A percentile compares a stretch with the other conserved stretches of the same genome.
Conservation (phyloP, 2,113 vertebrate species). For the Podiceps cristatus region DNA sequence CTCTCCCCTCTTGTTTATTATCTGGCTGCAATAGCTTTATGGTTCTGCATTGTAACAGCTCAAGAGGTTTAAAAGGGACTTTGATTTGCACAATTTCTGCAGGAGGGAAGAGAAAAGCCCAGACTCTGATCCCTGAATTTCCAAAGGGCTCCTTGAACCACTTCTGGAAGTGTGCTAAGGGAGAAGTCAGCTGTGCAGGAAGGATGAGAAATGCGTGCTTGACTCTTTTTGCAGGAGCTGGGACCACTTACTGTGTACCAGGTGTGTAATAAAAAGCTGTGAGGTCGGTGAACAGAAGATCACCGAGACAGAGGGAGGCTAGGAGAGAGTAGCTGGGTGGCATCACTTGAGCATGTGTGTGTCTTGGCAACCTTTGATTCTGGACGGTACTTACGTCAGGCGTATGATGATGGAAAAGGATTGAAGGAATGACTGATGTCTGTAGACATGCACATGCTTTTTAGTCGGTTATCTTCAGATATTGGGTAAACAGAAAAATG, state of each 20-base stretch:
- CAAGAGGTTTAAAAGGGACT: not conserved
- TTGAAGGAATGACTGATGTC: not conserved
- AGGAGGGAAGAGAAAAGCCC: not conserved
- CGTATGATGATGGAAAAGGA: not conserved
- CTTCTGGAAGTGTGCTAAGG: not conserved
- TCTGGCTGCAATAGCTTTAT: not conserved
- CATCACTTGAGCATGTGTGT: rapidly evolving
- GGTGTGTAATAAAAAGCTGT: rapidly evolving
- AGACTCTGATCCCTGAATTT: not conserved
- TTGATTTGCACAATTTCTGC: not conserved
- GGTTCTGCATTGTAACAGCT: not conserved
- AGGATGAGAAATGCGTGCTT: not conserved
- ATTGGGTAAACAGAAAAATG: not conserved
- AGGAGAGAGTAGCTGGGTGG: not conserved
- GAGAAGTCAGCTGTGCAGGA: rapidly evolving
- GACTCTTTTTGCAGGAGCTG: not conserved
- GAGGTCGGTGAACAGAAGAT: not conserved
- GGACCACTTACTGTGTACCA: not conserved
- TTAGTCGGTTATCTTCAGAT: not conserved
- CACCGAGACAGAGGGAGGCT: not conserved
- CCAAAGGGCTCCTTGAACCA: not conserved
- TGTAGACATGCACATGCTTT: not conserved
- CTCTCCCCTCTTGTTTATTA: not conserved
- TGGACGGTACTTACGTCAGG: not conserved
- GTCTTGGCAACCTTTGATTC: not conserved